Base-by-base conservation (phyloP, 2,888 invertebrate species). In the Diarsia brunnea region DNA sequence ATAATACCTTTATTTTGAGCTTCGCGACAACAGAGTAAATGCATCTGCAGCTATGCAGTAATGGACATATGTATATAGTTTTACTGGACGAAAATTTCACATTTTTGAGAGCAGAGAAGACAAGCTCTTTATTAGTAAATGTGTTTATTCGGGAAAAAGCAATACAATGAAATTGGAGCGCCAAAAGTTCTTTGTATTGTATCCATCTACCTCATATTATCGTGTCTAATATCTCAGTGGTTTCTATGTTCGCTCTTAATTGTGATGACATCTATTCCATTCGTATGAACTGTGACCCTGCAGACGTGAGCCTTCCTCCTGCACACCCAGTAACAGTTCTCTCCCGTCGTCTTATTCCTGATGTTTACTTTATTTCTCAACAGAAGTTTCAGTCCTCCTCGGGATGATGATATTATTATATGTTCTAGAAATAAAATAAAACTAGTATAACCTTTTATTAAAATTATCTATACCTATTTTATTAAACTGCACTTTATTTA, bases 301-400 rank as follows among this genome's bases (percentile, higher is more conserved):
- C 90, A 90, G n/a, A 89, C 89, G 5, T 71, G 61, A 0, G 43
- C n/a, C 47, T 74, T 80, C 47, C 73, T 86, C 1, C 76, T 67
- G 60, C 90, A 90, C 8, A 85, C 83, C 90, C 90, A 90, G 45
- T 90, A 85, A 8, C 70, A 38, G 4, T 75, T 66, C 1, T 66
- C 61, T 21, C 87, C 84, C 7, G 11, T 45, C 11, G 27, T 61
- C 53, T 86, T 86, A 27, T 86, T 85, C 53, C 61, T 86, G 38
- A 68, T 24, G 75, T 31, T 86, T 11, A 70, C 43, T n/a, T n/a
- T 60, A 47, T 73, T 66, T 21, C 64, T 16, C 2, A 85, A 12
- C 47, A 84, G 38, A 12, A 84, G 70, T 58, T 83, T 85, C 66
- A 71, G 24, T 7, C 83, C 70, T 70, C 84, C 84, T 58, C 86